Conservation (phyloP, 2,888 invertebrate genomes). For the Lasioglossum calceatum region DNA sequence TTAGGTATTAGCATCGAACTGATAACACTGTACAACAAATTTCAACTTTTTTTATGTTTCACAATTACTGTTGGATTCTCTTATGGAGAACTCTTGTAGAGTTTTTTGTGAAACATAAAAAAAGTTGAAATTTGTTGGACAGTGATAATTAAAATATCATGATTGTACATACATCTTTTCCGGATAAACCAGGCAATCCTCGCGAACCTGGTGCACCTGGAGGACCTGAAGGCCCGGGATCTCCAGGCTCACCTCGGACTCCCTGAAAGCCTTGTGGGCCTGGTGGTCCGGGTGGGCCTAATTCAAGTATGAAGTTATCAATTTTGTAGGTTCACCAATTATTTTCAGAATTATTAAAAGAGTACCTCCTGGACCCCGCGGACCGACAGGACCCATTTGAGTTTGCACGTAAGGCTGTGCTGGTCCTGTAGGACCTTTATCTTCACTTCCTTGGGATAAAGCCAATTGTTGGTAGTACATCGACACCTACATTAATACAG, state of each 20-base stretch:
- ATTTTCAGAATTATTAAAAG: background rate
- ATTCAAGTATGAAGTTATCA: slow-evolving; percentile 3
- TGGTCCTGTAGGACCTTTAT: slow-evolving; percentile 89
- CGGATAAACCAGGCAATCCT: slow-evolving; percentile 89
- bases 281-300: slow-evolving; percentile 85
- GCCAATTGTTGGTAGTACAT: slow-evolving; percentile 91
- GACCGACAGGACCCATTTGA: slow-evolving; percentile 92
- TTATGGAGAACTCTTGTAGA: too few relatives aligned
- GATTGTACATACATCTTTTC: slow-evolving; percentile 89
- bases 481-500: slow-evolving; percentile 86
- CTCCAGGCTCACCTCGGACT: slow-evolving; percentile 91
- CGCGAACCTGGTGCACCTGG: slow-evolving; percentile 86
- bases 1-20: background rate
- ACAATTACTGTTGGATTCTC: too few relatives aligned
- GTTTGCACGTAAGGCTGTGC: slow-evolving; percentile 90
- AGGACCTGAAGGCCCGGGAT: slow-evolving; percentile 87
- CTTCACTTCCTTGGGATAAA: slow-evolving; percentile 88
- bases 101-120: too few relatives aligned
- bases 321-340: background rate
- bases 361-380: slow-evolving; percentile 91
- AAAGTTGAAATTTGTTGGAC: too few relatives aligned
- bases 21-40: too few relatives aligned
- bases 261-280: slow-evolving; percentile 95
- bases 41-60: too few relatives aligned
- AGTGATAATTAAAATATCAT: background rate